Conservation (phyloP, 1,140 invertebrate species). For the Drosophila dunni region DNA sequence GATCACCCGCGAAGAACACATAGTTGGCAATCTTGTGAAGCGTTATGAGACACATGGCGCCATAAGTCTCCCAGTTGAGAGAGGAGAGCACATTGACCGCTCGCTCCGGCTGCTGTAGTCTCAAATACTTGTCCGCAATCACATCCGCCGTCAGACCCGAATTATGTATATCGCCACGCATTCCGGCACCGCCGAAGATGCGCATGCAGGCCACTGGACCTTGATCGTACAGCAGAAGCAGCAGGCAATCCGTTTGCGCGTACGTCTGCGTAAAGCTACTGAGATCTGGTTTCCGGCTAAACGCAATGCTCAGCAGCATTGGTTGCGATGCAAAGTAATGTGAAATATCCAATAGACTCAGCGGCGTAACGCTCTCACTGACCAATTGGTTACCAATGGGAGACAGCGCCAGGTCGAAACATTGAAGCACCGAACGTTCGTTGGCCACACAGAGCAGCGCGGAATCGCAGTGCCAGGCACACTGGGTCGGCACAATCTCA, state of each 20-base stretch:
- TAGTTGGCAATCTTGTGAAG: conserved; percentile 90
- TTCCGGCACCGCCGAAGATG: conserved; percentile 74
- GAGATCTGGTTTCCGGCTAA: conserved; percentile 86
- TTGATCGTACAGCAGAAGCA: conserved; percentile 87
- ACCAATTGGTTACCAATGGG: conserved; percentile 89
- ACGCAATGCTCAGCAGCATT: conserved; percentile 86
- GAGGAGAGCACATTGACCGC: conserved; percentile 89
- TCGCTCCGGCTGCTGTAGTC: conserved; percentile 87
- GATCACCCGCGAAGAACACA: conserved; percentile 85
- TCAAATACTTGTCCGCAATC: conserved; percentile 89
- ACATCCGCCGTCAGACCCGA: conserved; percentile 86
- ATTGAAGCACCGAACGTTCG: conserved; percentile 90
- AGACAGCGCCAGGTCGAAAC: conserved; percentile 90
- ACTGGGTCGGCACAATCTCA: conserved; percentile 89
- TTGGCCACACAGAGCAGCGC: conserved; percentile 89
- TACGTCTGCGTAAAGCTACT: conserved; percentile 84
- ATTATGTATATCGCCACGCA: conserved; percentile 82
- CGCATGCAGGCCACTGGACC: conserved; percentile 85
- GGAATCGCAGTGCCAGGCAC: conserved; percentile 90
- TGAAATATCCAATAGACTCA: conserved; percentile 88
- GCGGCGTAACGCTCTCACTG: conserved; percentile 88
- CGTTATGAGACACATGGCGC: conserved; percentile 88
- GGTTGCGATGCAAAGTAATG: conserved; percentile 89
- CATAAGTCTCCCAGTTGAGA: conserved; percentile 90
- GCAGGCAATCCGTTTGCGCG: conserved; percentile 85